A percentile compares a stretch with the other conserved stretches of the same genome.
phyloP scores from a whole-genome alignment of 2,113 vertebrate species.

The Crypturellus undulatus region DNA sequence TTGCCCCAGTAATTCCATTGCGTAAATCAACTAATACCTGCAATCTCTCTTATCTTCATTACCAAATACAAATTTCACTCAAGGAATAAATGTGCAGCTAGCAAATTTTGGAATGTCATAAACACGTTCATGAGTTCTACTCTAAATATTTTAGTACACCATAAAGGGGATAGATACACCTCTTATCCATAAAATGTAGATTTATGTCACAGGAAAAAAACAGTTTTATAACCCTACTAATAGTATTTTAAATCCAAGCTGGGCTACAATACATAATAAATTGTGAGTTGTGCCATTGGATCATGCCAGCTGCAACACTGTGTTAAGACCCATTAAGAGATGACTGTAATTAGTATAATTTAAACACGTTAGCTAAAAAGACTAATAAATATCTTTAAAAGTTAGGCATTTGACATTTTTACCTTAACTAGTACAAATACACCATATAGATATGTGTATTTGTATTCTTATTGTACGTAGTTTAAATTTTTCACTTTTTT shows the following conservation, averaged over 20 bases:
- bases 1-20: not conserved
- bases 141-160: slow-evolving; percentile 60
- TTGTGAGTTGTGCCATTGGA: not conserved
- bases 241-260: slow-evolving; percentile 30
- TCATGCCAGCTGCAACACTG: not conserved
- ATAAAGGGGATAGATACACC: slow-evolving; percentile 47
- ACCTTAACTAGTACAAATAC: not conserved
- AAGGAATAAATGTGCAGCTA: slow-evolving; percentile 22
- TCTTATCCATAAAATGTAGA: slow-evolving; percentile 46
- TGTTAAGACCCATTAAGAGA: not conserved
- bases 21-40: slow-evolving; percentile 19
- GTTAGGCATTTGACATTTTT: not conserved
- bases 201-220: slow-evolving; percentile 29
- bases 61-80: slow-evolving; percentile 51
- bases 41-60: slow-evolving; percentile 22
- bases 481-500: not conserved
- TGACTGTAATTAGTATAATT: slow-evolving; percentile 33
- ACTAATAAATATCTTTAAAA: not conserved
- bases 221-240: slow-evolving; percentile 8
- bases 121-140: slow-evolving; percentile 39
- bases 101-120: slow-evolving; percentile 45
- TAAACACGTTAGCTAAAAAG: slow-evolving; percentile 28
- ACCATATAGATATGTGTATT: not conserved
- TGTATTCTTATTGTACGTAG: not conserved
- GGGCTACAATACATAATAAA: slow-evolving; percentile 10